Evolutionary conservation across 2,113 vertebrate species (phyloP), one percentile per base, ranked within the genome.

Genomic region (Corythoichthys intestinalis): DNA sequence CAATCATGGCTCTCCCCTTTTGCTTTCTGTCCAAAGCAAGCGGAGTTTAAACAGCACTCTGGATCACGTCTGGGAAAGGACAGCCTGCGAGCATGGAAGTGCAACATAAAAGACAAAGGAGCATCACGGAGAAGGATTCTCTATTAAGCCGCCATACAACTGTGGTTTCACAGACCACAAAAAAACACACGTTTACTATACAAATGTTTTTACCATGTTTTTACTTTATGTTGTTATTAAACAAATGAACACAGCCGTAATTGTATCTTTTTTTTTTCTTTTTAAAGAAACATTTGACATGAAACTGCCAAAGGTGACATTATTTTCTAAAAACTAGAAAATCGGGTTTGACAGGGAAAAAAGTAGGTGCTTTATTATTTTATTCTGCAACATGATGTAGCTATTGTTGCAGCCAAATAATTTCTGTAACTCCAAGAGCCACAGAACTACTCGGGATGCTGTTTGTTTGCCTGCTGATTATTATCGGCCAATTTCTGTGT

Each of bases 11-110:
- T 85, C 79, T 87, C 70, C 77, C 78, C 57, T 66, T 71, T 79
- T 84, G 66, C 71, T 87, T 86, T 88, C 48, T 87, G 72, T 88
- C 82, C 79, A 73, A 91, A 91, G 90, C 71, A 37, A 75, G 68
- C 47, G 70, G 69, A 3, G 79, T 88, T 66, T 89, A 88, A 86
- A 82, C 75, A 37, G n/a, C 74, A 72, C 58, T 6, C 56, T 34
- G 53, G 39, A 58, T 41, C 49, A 10, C 17, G 1, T 70, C 11
- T 1, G 38, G 15, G 38, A 20, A 67, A 37, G 2, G 48, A 63
- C 52, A 64, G 46, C 69, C 15, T 1, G 66, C 0, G 64, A 61
- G 47, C 35, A 2, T 8, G 47, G 44, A 6, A 52, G 14, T 2
- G 39, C 1, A 4, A 50, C 11, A 9, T 63, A 34, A 7, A 4